Evolutionary conservation across 2,888 invertebrate genomes (phyloP), one percentile per base, ranked within the genome.

Genomic region (Hylaea fasciaria): DNA sequence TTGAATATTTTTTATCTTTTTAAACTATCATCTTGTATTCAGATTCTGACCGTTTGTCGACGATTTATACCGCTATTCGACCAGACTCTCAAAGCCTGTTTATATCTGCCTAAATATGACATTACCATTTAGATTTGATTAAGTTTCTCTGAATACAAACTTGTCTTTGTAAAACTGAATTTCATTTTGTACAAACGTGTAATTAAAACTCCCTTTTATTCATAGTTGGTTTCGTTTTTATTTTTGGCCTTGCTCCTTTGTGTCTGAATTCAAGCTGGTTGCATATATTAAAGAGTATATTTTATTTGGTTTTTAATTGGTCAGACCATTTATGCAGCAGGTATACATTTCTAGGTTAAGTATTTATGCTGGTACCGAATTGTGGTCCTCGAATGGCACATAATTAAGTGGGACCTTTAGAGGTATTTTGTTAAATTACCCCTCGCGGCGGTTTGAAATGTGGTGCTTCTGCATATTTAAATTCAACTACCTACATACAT

Each of bases 271-370:
- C 54, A 58, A 58, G 51, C 51, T 43, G 47, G 14, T 40, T 62
- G 62, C 52, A 64, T 65, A 62, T 51, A 61, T 58, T 56, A 65
- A 53, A 43, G 41, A 45, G 57, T 63, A 57, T 59, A 62, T 59
- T 63, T 63, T 64, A 54, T 62, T 68, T 64, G 58, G 53, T 41
- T 56, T 53, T 57, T 64, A 59, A 65, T 66, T 70, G 66, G 66
- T 61, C 51, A 58, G 56, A 50, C 52, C 50, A 44, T 47, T 63
- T 53, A 54, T n/a, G n/a, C n/a, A n/a, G n/a, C n/a, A n/a, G n/a
- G 41, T 68, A 68, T 58, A 60, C 65, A 66, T 68, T 65, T 70
- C 68, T 70, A 68, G 70, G 68, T 68, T 68, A 68, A 66, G 65
- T 63, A 60, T 62, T 54, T 57, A 62, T 66, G 57, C 54, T 12